Evolutionary conservation across 1,140 invertebrate genomes (phyloP).

Genomic region (Campodea augens): DNA sequence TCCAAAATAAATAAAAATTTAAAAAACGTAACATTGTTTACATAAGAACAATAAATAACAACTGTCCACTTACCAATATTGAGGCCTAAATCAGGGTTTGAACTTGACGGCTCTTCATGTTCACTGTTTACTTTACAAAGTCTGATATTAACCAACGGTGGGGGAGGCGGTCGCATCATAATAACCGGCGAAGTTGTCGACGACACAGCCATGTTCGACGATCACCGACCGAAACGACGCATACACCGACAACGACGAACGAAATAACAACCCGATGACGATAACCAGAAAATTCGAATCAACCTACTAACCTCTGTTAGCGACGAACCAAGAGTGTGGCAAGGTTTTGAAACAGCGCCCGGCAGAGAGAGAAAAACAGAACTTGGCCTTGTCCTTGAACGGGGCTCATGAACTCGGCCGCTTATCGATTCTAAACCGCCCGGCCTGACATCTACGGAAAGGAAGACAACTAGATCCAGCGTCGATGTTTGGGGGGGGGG

Average conservation of each 20-base stretch:
- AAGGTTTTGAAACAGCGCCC: too few relatives aligned
- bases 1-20: too few relatives aligned
- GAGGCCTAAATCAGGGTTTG: constrained; percentile 68
- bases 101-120: constrained; percentile 58
- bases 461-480: too few relatives aligned
- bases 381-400: constrained; percentile 4
- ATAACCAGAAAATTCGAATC: too few relatives aligned
- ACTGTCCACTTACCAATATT: too few relatives aligned
- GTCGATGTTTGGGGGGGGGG: too few relatives aligned
- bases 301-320: too few relatives aligned
- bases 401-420: constrained; percentile 2
- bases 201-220: neutral
- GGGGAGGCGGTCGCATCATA: constrained; percentile 27
- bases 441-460: constrained; percentile 2
- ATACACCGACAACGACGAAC: too few relatives aligned
- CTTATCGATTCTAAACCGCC: constrained; percentile 4
- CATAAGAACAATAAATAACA: too few relatives aligned
- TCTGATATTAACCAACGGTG: constrained; percentile 25
- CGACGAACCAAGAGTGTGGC: neutral
- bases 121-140: constrained; percentile 21
- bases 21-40: too few relatives aligned
- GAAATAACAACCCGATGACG: too few relatives aligned
- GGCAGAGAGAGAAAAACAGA: neutral
- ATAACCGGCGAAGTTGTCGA: neutral
- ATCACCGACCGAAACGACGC: too few relatives aligned